Conservation (phyloP, 1,140 invertebrate genomes). For the Drepana arcuata region DNA sequence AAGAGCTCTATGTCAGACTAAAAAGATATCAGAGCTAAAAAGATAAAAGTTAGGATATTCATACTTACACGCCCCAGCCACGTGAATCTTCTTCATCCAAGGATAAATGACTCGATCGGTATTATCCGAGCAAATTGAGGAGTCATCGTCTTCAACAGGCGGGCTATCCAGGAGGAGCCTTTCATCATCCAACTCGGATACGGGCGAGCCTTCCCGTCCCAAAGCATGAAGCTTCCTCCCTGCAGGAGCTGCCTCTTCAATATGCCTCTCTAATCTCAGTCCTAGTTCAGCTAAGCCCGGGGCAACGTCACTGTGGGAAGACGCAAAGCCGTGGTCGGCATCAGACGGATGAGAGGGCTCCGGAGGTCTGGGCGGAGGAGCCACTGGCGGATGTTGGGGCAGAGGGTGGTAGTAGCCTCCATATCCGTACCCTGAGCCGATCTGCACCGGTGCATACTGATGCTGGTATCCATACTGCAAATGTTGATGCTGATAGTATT, state of each 20-base stretch:
- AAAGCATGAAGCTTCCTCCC: slow-evolving; percentile 78
- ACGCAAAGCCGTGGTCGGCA: slow-evolving; percentile 50
- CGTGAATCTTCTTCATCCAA: slow-evolving; percentile 99
- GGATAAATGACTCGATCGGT: slow-evolving; percentile 95
- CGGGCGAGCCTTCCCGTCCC: slow-evolving; percentile 73
- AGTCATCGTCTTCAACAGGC: slow-evolving; percentile 83
- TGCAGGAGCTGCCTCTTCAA: slow-evolving; percentile 75
- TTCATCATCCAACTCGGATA: slow-evolving; percentile 80
- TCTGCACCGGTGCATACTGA: slow-evolving; percentile 75
- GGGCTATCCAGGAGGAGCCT: slow-evolving; percentile 80
- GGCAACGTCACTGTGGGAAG: slow-evolving; percentile 36
- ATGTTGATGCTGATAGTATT: slow-evolving; percentile 79
- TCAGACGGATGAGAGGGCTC: slow-evolving; percentile 55
- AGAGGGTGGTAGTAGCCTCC: slow-evolving; percentile 76
- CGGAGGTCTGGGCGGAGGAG: slow-evolving; percentile 64
- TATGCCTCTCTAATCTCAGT: slow-evolving; percentile 73
- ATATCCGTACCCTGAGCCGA: slow-evolving; percentile 72
- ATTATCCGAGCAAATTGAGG: slow-evolving; percentile 79
- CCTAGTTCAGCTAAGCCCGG: slow-evolving; percentile 68
- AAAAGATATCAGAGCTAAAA: too few species aligned
- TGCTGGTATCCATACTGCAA: slow-evolving; percentile 81
- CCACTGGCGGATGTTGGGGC: slow-evolving; percentile 73
- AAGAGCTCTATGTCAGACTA: too few species aligned
- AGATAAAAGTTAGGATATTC: background rate
- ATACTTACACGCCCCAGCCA: slow-evolving; percentile 89